Percentiles rank a stretch among this genome's conserved stretches.
These are phyloP conservation scores for Premnoplex brunnescens DNA, from an alignment of 2,797 vertebrate species.

Conservation along the genomic window DNA sequence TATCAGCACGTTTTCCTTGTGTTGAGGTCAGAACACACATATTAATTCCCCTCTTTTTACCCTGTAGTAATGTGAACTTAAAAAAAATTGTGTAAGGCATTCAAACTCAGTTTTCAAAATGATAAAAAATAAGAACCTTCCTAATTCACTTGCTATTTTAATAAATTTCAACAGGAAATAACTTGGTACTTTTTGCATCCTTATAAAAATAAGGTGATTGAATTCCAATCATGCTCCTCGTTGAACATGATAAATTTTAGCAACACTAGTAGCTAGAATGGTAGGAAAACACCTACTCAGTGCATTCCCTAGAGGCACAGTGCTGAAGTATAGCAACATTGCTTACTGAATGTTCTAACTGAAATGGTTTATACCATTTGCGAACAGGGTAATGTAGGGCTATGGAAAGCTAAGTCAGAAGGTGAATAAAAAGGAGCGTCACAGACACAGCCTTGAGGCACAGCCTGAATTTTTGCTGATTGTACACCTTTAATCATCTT, in stretches of 20 bases:
- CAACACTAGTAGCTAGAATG: neutral
- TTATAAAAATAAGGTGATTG: neutral
- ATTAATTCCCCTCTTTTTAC: neutral
- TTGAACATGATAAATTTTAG: neutral
- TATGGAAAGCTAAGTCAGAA: neutral
- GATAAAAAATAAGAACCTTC: neutral
- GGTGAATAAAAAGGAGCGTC: neutral
- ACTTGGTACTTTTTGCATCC: neutral
- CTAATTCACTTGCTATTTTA: neutral
- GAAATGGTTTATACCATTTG: neutral
- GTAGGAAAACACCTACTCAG: neutral
- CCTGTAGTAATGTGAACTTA: neutral
- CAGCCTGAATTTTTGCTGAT: neutral
- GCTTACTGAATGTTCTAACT: neutral
- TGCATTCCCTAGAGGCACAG: neutral
- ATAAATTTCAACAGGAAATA: neutral
- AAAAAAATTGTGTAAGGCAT: neutral
- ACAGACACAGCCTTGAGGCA: neutral
- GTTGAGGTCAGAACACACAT: neutral
- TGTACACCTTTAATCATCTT: neutral
- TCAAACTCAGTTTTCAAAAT: neutral
- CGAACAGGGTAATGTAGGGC: neutral
- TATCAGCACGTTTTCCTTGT: neutral
- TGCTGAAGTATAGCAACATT: neutral
- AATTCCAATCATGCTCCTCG: neutral